These are phyloP conservation scores for Terrapene triunguis DNA, from an alignment of 2,113 vertebrate species.

Conservation along the genomic window DNA sequence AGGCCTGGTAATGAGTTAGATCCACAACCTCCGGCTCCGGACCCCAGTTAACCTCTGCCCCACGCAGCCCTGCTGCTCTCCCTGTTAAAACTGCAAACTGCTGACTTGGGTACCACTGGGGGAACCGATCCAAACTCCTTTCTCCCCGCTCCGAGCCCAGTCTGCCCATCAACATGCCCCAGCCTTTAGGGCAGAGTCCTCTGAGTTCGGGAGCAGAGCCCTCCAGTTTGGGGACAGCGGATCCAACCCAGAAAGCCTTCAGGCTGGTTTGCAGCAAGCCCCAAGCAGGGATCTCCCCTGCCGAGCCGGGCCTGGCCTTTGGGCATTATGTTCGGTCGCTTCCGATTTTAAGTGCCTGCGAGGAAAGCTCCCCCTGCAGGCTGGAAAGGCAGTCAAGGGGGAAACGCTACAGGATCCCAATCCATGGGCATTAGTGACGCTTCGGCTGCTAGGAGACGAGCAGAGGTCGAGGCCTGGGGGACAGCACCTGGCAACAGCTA, in stretches of 20 bases:
- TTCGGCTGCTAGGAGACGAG: neutral
- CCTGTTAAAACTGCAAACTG: neutral
- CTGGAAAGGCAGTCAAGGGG: neutral
- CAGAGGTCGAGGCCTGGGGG: neutral
- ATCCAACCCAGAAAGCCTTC: too few species aligned
- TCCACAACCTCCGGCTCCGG: neutral
- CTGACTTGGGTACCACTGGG: neutral
- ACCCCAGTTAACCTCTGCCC: neutral
- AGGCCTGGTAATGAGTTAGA: neutral
- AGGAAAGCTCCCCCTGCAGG: neutral
- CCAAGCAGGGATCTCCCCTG: neutral
- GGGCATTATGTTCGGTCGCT: neutral
- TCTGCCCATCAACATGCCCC: neutral
- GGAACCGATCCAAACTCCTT: neutral
- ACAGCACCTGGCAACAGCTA: neutral
- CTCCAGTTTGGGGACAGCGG: too few species aligned
- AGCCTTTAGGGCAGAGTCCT: neutral
- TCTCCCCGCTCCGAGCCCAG: neutral
- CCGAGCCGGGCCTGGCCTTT: neutral
- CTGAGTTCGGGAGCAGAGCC: neutral
- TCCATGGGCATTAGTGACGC: constrained; percentile 6
- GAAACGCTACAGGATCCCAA: constrained; percentile 2
- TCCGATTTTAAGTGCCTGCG: neutral
- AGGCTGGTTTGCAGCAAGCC: neutral
- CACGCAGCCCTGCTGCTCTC: neutral